A percentile compares a stretch with the other conserved stretches of the same genome.
phyloP scores from a whole-genome alignment of 2,797 vertebrate species.

The Ptychadena robeensis region DNA sequence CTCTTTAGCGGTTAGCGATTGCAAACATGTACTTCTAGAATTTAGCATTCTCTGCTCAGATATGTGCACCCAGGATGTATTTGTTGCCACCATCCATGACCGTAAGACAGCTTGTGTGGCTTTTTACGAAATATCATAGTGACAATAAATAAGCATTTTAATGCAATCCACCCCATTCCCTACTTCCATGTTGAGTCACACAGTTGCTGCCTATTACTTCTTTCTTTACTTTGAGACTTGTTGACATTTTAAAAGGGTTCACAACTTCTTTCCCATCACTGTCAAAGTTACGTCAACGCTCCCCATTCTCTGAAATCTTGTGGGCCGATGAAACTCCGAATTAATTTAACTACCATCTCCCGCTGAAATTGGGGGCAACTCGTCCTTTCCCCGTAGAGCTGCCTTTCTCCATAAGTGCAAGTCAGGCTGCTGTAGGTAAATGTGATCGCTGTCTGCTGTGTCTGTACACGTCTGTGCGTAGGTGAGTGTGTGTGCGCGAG shows the following conservation, averaged over 20 bases:
- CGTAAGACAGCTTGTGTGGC: background rate
- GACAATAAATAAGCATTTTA: background rate
- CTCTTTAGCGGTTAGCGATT: no score
- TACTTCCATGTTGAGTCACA: background rate
- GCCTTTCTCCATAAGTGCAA: background rate
- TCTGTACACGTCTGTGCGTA: constrained; percentile 42
- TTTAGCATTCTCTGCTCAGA: no score
- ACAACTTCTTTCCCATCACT: background rate
- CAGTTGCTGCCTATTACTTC: background rate
- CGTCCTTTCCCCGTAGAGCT: background rate
- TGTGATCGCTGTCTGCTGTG: constrained; percentile 52
- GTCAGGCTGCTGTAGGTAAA: constrained; percentile 23
- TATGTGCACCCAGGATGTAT: no score
- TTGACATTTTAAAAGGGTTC: background rate
- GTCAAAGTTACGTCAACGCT: background rate
- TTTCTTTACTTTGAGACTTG: background rate
- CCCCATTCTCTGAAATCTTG: background rate
- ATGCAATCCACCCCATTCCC: background rate
- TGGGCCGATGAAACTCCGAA: background rate
- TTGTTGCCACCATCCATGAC: background rate
- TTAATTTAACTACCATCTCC: background rate
- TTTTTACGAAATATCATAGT: background rate
- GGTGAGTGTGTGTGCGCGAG: constrained; percentile 48
- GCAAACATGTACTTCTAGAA: no score
- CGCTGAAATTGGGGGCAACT: background rate